Percentiles rank a stretch among this genome's conserved stretches.
Evolutionary conservation across 1,140 invertebrate genomes (phyloP).

Genomic region (Patella vulgata): DNA sequence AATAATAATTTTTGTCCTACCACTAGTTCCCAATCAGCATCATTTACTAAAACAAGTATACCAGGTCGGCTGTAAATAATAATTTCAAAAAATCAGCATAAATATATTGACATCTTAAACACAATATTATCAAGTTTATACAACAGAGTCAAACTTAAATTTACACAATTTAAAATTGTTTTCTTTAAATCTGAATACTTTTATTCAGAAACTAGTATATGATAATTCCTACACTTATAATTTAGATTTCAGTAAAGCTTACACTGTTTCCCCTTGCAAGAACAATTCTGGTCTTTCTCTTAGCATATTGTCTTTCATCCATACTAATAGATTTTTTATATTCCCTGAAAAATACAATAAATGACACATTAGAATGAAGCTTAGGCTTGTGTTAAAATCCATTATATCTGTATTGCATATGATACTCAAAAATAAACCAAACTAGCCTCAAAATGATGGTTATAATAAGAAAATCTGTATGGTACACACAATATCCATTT

Average conservation of each 20-base stretch:
- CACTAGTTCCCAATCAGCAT: conserved; percentile 91
- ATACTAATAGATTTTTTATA: conserved; percentile 77
- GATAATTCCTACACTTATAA: no score
- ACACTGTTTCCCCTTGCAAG: conserved; percentile 83
- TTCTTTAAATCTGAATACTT: no score
- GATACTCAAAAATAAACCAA: neutral
- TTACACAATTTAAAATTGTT: no score
- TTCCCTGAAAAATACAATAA: conserved; percentile 73
- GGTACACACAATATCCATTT: neutral
- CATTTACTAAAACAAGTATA: conserved; percentile 91
- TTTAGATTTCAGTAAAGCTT: no score
- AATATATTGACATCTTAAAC: neutral
- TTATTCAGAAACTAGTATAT: no score
- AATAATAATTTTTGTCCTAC: conserved; percentile 64
- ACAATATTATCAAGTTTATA: neutral
- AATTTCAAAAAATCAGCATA: conserved; percentile 14
- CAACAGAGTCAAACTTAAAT: no score
- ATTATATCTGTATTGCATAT: no score
- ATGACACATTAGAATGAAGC: neutral
- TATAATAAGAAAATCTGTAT: neutral
- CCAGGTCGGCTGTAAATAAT: conserved; percentile 80
- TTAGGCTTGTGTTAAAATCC: no score
- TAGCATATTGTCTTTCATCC: conserved; percentile 87
- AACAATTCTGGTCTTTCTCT: conserved; percentile 90
- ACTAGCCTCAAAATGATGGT: neutral